These are phyloP conservation scores for Hyles euphorbiae DNA, from an alignment of 1,140 invertebrate species.

Conservation along the genomic window DNA sequence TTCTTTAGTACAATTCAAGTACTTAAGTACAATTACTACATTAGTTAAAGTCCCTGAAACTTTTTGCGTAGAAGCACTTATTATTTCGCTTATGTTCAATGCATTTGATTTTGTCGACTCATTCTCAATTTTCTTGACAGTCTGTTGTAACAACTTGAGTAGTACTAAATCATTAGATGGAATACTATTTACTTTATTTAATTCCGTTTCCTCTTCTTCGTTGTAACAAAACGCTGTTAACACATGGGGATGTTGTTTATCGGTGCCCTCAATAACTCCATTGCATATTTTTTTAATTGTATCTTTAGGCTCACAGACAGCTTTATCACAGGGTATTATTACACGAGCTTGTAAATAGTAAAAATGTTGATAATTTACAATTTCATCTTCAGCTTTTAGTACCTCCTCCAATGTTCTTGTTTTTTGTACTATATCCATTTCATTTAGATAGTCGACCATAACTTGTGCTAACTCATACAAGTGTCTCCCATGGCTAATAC, in stretches of 20 bases:
- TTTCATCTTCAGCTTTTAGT: constrained; percentile 46
- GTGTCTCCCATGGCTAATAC: constrained; percentile 38
- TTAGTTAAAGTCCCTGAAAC: constrained; percentile 42
- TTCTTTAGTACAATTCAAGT: constrained; percentile 43
- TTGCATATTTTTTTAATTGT: constrained; percentile 41
- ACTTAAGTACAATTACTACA: constrained; percentile 32
- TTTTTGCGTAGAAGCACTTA: constrained; percentile 35
- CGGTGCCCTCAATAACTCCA: constrained; percentile 37
- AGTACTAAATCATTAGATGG: constrained; percentile 39
- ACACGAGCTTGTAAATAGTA: constrained; percentile 47
- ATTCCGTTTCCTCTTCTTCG: constrained; percentile 14
- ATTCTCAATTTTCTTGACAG: constrained; percentile 45
- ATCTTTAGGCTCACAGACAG: constrained; percentile 29
- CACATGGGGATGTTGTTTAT: constrained; percentile 31
- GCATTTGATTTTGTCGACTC: constrained; percentile 31
- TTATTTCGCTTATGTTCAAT: constrained; percentile 38
- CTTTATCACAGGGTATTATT: constrained; percentile 37
- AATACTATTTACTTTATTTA: constrained; percentile 21
- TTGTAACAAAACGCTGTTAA: constrained; percentile 43
- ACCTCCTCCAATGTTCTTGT: constrained; percentile 38
- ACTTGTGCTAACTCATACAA: constrained; percentile 37
- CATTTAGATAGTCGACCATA: constrained; percentile 52
- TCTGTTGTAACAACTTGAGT: constrained; percentile 26
- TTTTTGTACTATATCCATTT: constrained; percentile 39
- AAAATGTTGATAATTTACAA: constrained; percentile 36